These are phyloP conservation scores for Delia radicum DNA, from an alignment of 1,140 invertebrate species.

Conservation along the genomic window DNA sequence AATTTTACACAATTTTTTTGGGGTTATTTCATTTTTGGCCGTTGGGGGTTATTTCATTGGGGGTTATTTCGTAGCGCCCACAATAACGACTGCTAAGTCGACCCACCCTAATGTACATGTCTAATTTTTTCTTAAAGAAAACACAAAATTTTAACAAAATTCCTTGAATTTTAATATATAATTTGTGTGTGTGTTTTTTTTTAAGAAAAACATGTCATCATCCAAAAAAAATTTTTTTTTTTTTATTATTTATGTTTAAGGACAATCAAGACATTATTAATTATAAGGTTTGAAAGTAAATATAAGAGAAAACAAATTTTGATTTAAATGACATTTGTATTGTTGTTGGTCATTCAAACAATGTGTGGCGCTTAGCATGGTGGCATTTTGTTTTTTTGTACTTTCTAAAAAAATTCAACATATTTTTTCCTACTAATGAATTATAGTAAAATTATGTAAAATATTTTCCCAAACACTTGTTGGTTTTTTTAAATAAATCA, in stretches of 20 bases:
- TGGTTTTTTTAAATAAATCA: neutral
- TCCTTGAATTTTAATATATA: neutral
- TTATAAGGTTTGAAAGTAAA: neutral
- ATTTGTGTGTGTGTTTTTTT: neutral
- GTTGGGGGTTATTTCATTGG: no score
- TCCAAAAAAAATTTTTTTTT: neutral
- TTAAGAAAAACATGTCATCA: neutral
- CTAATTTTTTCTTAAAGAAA: neutral
- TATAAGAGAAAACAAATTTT: neutral
- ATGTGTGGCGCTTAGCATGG: neutral
- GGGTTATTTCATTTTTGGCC: no score
- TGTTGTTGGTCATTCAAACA: neutral
- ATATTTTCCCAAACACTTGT: neutral
- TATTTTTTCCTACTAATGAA: neutral
- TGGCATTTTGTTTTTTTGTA: neutral
- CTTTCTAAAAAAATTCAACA: neutral
- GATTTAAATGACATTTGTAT: neutral
- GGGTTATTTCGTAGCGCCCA: no score
- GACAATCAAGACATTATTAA: neutral
- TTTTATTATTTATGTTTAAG: neutral
- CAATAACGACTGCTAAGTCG: no score
- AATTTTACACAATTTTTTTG: no score
- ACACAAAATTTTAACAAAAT: neutral
- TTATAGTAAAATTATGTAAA: neutral
- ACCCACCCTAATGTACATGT: neutral